Conservation (phyloP, 92 coral and sea anemone species). For the Palythoa grandiflora region DNA sequence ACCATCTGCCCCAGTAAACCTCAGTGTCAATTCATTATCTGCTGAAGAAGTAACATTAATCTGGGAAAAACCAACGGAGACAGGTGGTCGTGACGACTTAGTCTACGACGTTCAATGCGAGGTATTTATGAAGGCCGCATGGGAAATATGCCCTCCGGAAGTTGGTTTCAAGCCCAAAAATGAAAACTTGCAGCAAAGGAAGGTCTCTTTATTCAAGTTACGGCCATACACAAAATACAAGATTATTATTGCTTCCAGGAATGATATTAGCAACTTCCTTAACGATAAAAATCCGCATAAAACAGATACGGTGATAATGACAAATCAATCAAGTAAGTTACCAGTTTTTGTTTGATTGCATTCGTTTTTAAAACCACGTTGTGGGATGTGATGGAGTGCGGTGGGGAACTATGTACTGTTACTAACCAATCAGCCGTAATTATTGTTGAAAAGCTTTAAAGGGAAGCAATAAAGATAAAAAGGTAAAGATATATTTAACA, state of each 20-base stretch:
- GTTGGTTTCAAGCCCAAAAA: neutral
- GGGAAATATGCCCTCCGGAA: neutral
- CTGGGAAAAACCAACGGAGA: slow-evolving; percentile 4
- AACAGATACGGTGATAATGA: neutral
- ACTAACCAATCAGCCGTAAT: too few relatives aligned
- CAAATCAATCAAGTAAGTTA: neutral
- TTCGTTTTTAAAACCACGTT: too few relatives aligned
- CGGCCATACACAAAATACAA: neutral
- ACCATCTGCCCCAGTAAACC: slow-evolving; percentile 15
- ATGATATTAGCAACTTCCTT: neutral
- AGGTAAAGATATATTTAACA: too few relatives aligned
- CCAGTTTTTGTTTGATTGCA: too few relatives aligned
- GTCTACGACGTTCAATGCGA: neutral
- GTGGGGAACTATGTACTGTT: too few relatives aligned
- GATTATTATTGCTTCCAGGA: neutral
- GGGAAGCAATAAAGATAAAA: too few relatives aligned
- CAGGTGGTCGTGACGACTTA: slow-evolving; percentile 10
- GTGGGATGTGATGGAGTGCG: too few relatives aligned
- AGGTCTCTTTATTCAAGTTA: neutral
- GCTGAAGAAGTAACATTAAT: neutral
- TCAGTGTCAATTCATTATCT: neutral
- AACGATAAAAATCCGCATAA: neutral
- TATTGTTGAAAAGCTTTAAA: too few relatives aligned
- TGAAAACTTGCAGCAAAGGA: neutral
- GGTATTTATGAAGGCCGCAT: neutral